Conservation (phyloP, 2,797 vertebrate genomes). For the Phylloscopus collybita region DNA sequence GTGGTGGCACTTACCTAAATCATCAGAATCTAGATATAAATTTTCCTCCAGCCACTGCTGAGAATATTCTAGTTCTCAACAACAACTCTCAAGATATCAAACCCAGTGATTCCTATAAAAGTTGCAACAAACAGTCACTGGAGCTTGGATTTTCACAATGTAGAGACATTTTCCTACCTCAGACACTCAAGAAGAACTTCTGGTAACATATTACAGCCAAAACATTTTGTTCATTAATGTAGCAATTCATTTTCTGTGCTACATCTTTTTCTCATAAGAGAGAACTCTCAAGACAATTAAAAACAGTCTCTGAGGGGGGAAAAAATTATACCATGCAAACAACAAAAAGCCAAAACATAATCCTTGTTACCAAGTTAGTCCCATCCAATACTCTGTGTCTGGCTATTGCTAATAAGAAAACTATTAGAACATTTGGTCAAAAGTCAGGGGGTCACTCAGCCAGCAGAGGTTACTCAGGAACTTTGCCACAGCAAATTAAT, state of each 20-base stretch:
- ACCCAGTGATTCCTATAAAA: not conserved
- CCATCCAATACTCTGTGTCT: not conserved
- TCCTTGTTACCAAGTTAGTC: not conserved
- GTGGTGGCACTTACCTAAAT: not conserved
- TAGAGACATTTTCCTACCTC: not conserved
- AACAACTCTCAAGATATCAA: not conserved
- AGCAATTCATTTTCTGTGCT: not conserved
- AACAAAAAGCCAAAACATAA: not conserved
- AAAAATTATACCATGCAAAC: not conserved
- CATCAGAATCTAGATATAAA: not conserved
- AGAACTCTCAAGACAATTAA: not conserved
- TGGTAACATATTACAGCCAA: not conserved
- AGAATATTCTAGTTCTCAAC: not conserved
- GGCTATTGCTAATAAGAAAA: not conserved
- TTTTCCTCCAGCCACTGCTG: not conserved
- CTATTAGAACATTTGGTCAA: slow-evolving; percentile 11
- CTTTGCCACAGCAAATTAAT: not conserved
- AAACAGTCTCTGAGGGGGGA: not conserved
- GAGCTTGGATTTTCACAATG: not conserved
- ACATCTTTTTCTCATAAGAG: not conserved
- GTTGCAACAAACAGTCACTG: not conserved
- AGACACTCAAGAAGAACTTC: not conserved
- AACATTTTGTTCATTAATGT: not conserved
- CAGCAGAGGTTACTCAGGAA: not conserved
- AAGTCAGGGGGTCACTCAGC: not conserved